A percentile compares a stretch with the other conserved stretches of the same genome.
phyloP scores from a whole-genome alignment of 1,140 invertebrate species.

The Sitobion miscanthi region DNA sequence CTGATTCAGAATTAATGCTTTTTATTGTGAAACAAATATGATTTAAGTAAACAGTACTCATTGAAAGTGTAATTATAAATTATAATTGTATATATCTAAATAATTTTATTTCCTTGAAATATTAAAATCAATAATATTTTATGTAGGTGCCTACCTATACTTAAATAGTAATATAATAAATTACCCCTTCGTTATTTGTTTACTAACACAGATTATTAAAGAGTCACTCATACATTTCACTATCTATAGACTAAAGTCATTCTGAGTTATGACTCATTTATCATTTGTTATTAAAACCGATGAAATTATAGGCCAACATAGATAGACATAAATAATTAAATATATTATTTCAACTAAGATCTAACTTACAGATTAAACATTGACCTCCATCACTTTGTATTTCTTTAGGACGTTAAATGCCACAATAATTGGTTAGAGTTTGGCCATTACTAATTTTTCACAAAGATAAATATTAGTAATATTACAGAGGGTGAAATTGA shows the following conservation, averaged over 20 bases:
- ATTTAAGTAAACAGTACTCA: neutral
- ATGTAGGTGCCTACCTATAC: neutral
- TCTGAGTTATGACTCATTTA: neutral
- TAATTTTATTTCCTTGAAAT: neutral
- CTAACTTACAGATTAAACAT: constrained; percentile 10
- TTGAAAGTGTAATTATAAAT: neutral
- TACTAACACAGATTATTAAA: neutral
- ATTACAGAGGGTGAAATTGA: neutral
- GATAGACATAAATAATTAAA: neutral
- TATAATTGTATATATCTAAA: too few relatives aligned
- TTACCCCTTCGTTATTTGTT: neutral
- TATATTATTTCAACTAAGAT: neutral
- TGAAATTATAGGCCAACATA: neutral
- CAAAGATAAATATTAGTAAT: neutral
- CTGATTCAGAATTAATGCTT: neutral
- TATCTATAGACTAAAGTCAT: neutral
- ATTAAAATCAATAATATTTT: neutral
- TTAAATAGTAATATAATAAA: neutral
- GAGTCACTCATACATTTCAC: neutral
- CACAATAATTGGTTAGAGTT: neutral
- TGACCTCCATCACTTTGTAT: neutral
- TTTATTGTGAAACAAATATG: neutral
- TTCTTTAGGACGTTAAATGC: neutral
- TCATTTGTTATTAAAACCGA: neutral
- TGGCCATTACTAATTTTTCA: neutral